Conservation (phyloP, 2,113 vertebrate species). For the Cariama cristata region DNA sequence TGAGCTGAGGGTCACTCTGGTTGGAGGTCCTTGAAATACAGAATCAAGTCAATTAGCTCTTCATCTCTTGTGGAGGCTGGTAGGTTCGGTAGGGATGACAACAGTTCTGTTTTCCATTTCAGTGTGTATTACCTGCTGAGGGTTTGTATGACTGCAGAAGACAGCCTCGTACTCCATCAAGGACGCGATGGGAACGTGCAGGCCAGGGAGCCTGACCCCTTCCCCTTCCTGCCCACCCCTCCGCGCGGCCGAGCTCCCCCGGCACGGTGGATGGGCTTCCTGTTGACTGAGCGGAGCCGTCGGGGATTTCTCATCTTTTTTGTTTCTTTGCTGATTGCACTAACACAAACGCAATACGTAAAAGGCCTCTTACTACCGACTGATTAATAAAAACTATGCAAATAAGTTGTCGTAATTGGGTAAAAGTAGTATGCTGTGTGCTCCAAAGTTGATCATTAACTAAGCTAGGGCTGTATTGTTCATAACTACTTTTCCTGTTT, state of each 20-base stretch:
- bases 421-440: not conserved
- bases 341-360: not conserved
- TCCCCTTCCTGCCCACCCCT: slow-evolving; percentile 43
- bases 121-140: not conserved
- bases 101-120: not conserved
- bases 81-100: not conserved
- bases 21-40: not conserved
- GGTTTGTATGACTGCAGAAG: not conserved
- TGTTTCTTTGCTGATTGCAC: not conserved
- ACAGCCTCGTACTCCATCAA: fast-evolving
- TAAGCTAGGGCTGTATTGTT: not conserved
- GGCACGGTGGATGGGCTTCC: not conserved
- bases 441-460: slow-evolving; percentile 53
- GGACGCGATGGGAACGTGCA: not conserved
- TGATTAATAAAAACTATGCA: not conserved
- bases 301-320: not conserved
- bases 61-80: not conserved
- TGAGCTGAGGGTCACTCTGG: not conserved
- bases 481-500: slow-evolving; percentile 58
- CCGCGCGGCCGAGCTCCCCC: not conserved
- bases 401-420: not conserved
- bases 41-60: not conserved
- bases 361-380: not conserved
- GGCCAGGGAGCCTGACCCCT: slow-evolving; percentile 13
- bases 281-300: not conserved